Evolutionary conservation across 2,888 invertebrate genomes (phyloP), one percentile per base, ranked within the genome.

Genomic region (Archaeoteleia sp.): DNA sequence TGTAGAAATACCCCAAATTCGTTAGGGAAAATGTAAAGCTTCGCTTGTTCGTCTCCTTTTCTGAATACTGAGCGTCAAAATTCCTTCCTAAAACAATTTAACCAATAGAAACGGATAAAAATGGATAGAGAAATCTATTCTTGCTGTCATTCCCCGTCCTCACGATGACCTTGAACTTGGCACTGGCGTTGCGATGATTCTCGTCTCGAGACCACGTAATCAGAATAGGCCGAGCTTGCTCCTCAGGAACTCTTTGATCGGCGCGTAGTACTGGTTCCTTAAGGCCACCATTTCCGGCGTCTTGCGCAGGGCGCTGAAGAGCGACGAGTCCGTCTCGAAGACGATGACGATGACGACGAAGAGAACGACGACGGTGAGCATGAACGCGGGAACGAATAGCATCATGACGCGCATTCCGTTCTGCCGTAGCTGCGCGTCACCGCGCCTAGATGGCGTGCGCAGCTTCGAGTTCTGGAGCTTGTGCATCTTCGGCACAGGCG

Each of bases 201-300:
- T 49, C 15, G 25, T 40, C 27, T 57, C 42, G 51, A 62, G 58
- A 51, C 62, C 63, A 34, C 35, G 46, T 62, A 67, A 89, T 90
- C 89, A 90, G 81, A 90, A 91, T 79, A 90, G 87, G 81, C 90
- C 87, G 61, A 91, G 86, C 80, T 90, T 91, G 76, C 87, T 88
- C 78, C 89, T 88, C 73, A 93, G 85, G 85, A 91, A 93, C 80
- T 94, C 91, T 85, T 94, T 95, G 55, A 94, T 87, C 14, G 95
- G 95, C 77, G 92, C 91, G 86, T 95, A 95, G 86, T 95, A 93
- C 78, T 94, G 93, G 75, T 91, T 90, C 66, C 91, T 89, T 55
- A 95, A 88, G 42, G 92, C 83, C 46, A 87, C 85, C 86, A 95
- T 90, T 86, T 95, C 95, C 17, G 95, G 95, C 80, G 91, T 89